Conservation (phyloP, 2,888 invertebrate genomes). For the Volucella zonaria region DNA sequence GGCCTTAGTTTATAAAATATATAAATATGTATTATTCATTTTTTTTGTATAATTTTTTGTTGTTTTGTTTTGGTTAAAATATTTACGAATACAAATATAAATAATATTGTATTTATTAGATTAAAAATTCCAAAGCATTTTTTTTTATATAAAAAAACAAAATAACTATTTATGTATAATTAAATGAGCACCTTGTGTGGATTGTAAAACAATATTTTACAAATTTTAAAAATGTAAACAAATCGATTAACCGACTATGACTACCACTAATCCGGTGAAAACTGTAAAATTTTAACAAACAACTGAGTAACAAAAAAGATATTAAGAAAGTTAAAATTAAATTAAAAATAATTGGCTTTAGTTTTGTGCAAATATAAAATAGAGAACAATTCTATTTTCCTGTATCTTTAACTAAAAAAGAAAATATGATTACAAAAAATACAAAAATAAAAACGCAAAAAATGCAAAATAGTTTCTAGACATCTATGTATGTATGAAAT, state of each 20-base stretch:
- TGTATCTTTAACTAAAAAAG: constrained; percentile 38
- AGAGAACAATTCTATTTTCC: constrained; percentile 36
- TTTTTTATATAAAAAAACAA: constrained; percentile 14
- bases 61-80: constrained; percentile 58
- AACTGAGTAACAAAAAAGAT: constrained; percentile 43
- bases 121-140: constrained; percentile 40
- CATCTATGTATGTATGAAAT: constrained; percentile 6
- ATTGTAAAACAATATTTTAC: constrained; percentile 48
- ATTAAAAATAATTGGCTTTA: constrained; percentile 45
- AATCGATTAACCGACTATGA: neutral
- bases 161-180: constrained; percentile 15
- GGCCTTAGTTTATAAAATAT: constrained; percentile 52
- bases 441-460: constrained; percentile 30
- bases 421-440: neutral
- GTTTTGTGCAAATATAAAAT: constrained; percentile 57
- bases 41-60: constrained; percentile 7
- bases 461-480: constrained; percentile 51
- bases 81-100: constrained; percentile 51
- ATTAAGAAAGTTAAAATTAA: constrained; percentile 24
- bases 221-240: constrained; percentile 25
- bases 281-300: constrained; percentile 47
- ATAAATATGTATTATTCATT: constrained; percentile 59
- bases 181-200: constrained; percentile 60
- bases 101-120: constrained; percentile 39
- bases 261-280: constrained; percentile 13